Evolutionary conservation across 2,797 vertebrate genomes (phyloP).

Genomic region (Steatocranus sp.): DNA sequence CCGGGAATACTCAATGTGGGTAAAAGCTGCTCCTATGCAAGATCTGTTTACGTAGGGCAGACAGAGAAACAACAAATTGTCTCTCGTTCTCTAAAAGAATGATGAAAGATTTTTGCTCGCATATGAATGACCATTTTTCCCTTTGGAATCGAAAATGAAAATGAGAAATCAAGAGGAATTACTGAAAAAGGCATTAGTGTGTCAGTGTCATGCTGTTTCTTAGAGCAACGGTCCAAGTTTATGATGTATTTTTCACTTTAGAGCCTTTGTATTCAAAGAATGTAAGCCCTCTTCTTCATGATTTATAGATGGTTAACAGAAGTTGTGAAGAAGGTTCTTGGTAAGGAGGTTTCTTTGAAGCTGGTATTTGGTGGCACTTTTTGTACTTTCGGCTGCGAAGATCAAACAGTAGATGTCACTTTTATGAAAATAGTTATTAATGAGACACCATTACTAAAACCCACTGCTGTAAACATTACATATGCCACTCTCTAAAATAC

Average conservation of each 20-base stretch:
- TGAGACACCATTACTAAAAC: neutral
- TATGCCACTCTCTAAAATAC: neutral
- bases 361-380: neutral
- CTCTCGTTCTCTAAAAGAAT: neutral
- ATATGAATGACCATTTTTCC: neutral
- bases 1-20: neutral
- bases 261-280: neutral
- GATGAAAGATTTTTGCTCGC: neutral
- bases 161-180: neutral
- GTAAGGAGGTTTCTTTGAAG: neutral
- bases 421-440: neutral
- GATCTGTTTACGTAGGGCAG: neutral
- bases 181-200: neutral
- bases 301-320: neutral
- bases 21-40: neutral
- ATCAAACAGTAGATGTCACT: neutral
- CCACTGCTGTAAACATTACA: neutral
- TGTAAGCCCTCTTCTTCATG: neutral
- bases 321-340: neutral
- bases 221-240: neutral
- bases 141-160: neutral
- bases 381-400: neutral
- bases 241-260: neutral
- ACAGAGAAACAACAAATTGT: neutral
- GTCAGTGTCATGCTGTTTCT: neutral